Base-by-base conservation (phyloP, 1,140 invertebrate genomes). In the Drosophila nigrodunni region DNA sequence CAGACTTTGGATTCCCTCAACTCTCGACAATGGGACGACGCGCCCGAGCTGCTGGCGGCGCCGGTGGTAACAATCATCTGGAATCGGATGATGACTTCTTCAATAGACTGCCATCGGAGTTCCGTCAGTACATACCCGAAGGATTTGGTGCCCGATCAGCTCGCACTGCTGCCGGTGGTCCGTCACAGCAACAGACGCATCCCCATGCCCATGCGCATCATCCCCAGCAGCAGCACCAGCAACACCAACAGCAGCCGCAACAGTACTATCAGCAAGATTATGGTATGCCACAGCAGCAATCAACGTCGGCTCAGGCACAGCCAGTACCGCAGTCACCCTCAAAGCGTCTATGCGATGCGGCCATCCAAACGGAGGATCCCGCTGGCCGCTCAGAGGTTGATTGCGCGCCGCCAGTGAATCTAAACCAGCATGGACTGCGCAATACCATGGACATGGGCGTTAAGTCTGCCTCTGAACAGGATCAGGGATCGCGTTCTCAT, bases 391-490 rank as follows among this genome's bases (percentile, higher is more conserved):
- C 92, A 35, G 78, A 92, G 83, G 73, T 90, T 62, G 82, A 90
- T 71, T 80, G 76, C 18, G 83, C 82, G 54, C 77, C 83, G 57
- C 13, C 83, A 30, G 49, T 66, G 11, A 93, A 93, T 41, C 92
- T 96, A 11, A 94, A 95, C 61, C 96, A 96, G 75, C 95, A 96
- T 94, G 95, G 95, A 41, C 80, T 95, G 41, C 94, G 96, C 60
- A 96, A 96, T 74, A 97, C 96, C 9, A 95, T 96, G 50, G 96
- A 96, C 85, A 94, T 96, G 85, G 95, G 95, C 41, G 95, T 95
- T 58, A 96, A 95, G 94, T 93, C 93, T 72, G 93, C 70, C 18
- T 82, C 94, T 71, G 94, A 94, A 67, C 94, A 95, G 70, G 90
- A 77, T n/a, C 71, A 95, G 92, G 96, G 78, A 95, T 95, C 60